Evolutionary conservation across 2,888 invertebrate genomes (phyloP).

Genomic region (Macrosiphum euphorbiae): DNA sequence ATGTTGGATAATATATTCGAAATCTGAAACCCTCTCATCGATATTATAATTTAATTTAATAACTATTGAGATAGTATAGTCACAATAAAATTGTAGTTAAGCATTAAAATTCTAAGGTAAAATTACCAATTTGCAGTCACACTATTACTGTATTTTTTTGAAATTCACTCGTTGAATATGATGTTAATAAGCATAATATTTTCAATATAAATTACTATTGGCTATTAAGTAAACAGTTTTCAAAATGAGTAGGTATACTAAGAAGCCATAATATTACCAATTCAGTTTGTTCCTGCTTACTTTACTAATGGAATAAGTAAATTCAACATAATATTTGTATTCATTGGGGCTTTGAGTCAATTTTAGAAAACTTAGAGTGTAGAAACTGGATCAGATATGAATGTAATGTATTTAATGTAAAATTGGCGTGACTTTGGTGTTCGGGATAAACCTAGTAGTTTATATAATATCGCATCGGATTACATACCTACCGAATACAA

Average conservation of each 20-base stretch:
- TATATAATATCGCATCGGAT: not conserved
- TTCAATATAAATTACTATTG: not conserved
- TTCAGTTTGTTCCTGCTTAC: not conserved
- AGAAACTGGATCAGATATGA: not conserved
- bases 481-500: not conserved
- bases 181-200: not conserved
- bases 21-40: not conserved
- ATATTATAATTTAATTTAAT: conserved; percentile 12
- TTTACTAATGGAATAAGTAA: not conserved
- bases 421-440: not conserved
- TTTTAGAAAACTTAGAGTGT: not conserved
- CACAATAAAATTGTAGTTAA: not conserved
- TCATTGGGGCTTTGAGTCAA: not conserved
- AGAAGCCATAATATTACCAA: not conserved
- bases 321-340: not conserved
- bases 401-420: not conserved
- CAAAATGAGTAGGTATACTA: not conserved
- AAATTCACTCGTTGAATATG: not conserved
- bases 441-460: not conserved
- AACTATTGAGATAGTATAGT: not conserved
- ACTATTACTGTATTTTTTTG: too few relatives aligned
- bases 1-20: not conserved
- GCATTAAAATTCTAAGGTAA: not conserved
- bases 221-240: not conserved
- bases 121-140: not conserved